Base-by-base conservation (phyloP, 2,113 vertebrate species). In the Petaurus breviceps region DNA sequence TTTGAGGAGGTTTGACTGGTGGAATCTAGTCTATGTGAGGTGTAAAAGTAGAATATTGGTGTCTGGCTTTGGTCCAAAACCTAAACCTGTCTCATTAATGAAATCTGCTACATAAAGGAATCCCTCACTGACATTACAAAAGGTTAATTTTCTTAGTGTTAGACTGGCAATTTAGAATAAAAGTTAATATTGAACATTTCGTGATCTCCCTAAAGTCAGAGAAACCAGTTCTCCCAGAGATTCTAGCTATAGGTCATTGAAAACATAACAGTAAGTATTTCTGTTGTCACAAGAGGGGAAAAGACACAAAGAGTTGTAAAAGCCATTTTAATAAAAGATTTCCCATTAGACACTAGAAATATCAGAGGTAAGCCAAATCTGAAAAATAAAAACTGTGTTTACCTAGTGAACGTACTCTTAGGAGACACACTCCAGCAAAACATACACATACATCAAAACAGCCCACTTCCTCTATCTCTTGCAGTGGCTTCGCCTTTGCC, bases 1-100 rank as follows among this genome's bases (percentile, higher is more conserved):
- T 37, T 93, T 1, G 0, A 89, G 51, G 51, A 89, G n/a, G 52
- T 68, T 92, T 89, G 19, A 92, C 31, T 90, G 51, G 31, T 31
- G 97, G 43, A 43, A 31, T 22, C 95, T 89, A 89, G 24, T 19
- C 26, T 94, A 94, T 93, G 91, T 57, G 68, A 47, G 54, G 94
- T n/a, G 8, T 50, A 57, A 92, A 84, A 68, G 5, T 57, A 51
- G 55, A 84, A 54, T 54, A 51, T 93, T 54, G 77, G 47, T 93
- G 90, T 91, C 68, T 49, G 84, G 19, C 55, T 92, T 53, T 92
- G 61, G 93, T 12, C 89, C 57, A 97, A 43, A 9, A 24, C 1
- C n/a, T 97, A 94, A 94, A 89, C 92, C 19, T 50, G 3, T 46
- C 84, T 93, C 51, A 52, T 93, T 57, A 90, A 84, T 47, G 1